Evolutionary conservation across 2,113 vertebrate genomes (phyloP).

Genomic region (Indicator indicator): DNA sequence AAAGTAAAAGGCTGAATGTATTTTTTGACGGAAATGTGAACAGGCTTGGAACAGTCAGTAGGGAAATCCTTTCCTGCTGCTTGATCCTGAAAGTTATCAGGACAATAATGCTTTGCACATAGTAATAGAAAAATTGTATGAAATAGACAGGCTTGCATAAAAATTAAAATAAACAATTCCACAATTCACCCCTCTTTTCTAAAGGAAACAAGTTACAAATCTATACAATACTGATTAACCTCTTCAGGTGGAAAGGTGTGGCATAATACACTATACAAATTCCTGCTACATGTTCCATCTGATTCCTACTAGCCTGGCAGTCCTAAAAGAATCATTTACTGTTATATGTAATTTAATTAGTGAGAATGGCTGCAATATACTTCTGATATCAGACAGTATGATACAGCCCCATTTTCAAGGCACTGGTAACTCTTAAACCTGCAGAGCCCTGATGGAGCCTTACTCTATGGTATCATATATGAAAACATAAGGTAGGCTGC

Average conservation of each 20-base stretch:
- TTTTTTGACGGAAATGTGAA: not conserved
- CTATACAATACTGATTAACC: not conserved
- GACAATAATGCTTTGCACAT: not conserved
- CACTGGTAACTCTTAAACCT: not conserved
- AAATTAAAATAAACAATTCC: not conserved
- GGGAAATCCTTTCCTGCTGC: not conserved
- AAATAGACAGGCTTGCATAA: not conserved
- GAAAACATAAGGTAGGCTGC: too few species aligned
- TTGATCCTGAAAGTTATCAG: not conserved
- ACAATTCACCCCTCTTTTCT: not conserved
- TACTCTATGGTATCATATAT: rapidly evolving
- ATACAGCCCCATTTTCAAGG: not conserved
- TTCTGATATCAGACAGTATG: rapidly evolving
- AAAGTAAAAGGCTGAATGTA: not conserved
- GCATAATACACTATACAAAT: not conserved
- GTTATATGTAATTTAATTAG: not conserved
- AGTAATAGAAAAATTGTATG: not conserved
- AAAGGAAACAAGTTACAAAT: not conserved
- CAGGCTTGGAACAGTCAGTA: not conserved
- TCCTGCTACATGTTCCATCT: not conserved
- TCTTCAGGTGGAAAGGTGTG: not conserved
- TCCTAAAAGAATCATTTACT: not conserved
- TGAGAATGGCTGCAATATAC: not conserved
- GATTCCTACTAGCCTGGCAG: not conserved
- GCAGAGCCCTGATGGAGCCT: not conserved